A percentile compares a stretch with the other conserved stretches of the same genome.
These are phyloP conservation scores for Hemicordylus capensis DNA, from an alignment of 2,113 vertebrate species.

Conservation along the genomic window DNA sequence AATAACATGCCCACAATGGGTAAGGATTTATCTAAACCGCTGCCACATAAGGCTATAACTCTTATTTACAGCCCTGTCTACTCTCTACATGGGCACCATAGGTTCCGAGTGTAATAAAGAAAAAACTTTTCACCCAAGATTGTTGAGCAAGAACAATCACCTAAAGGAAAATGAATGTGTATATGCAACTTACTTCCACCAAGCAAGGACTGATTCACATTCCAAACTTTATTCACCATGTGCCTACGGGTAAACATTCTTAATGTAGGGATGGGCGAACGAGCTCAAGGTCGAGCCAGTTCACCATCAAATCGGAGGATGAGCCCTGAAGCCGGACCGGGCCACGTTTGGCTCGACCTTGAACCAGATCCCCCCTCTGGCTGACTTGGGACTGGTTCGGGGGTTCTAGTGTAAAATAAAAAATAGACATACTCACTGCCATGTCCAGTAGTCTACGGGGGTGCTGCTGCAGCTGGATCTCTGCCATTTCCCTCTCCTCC, in stretches of 20 bases:
- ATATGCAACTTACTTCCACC: neutral
- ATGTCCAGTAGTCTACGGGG: no score
- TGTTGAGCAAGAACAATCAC: slow-evolving; percentile 15
- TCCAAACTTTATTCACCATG: neutral
- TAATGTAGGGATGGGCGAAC: no score
- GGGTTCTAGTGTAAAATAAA: no score
- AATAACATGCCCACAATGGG: slow-evolving; percentile 59
- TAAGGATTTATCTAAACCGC: slow-evolving; percentile 65
- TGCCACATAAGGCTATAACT: slow-evolving; percentile 55
- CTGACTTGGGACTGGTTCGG: no score
- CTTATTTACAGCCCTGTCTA: slow-evolving; percentile 58
- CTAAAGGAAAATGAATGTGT: slow-evolving; percentile 8
- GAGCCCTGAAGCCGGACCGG: no score
- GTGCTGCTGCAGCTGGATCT: no score
- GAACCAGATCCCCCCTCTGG: no score
- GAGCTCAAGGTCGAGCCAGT: no score
- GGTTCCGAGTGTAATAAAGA: neutral
- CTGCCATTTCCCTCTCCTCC: no score
- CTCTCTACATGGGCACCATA: slow-evolving; percentile 24
- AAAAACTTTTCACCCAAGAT: slow-evolving; percentile 27
- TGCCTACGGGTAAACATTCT: neutral
- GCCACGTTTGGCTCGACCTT: no score
- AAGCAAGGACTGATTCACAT: neutral
- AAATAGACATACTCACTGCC: no score
- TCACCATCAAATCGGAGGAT: no score